Evolutionary conservation across 2,888 invertebrate genomes (phyloP).

Genomic region (Isotomurus palustris): DNA sequence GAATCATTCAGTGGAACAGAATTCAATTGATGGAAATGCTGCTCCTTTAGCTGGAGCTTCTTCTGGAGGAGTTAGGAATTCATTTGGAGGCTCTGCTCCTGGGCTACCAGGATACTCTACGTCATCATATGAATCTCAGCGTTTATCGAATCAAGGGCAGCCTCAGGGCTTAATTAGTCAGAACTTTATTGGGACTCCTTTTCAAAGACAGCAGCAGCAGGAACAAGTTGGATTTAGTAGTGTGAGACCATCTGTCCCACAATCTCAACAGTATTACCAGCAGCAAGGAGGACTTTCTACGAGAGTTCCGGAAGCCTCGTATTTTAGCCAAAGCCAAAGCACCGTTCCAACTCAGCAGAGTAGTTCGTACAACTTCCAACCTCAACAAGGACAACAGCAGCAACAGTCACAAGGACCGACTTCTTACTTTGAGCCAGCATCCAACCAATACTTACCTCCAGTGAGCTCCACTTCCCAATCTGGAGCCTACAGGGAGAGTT

Average conservation of each 20-base stretch:
- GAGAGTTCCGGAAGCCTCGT: not conserved
- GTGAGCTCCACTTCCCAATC: conserved; percentile 1
- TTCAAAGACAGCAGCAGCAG: not conserved
- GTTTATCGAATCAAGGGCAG: conserved; percentile 4
- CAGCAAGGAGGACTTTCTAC: not conserved
- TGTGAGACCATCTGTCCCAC: conserved; percentile 6
- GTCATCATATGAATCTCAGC: conserved; percentile 3
- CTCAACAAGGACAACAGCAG: conserved; percentile 8
- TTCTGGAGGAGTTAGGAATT: conserved; percentile 3
- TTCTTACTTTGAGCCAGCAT: not conserved
- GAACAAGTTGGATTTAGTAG: not conserved
- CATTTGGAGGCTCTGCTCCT: no score
- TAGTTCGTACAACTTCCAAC: not conserved
- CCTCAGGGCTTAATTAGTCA: not conserved
- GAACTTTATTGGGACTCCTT: not conserved
- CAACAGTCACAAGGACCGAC: conserved; percentile 20
- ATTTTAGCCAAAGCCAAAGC: not conserved
- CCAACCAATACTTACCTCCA: conserved; percentile 2
- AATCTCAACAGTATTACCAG: conserved; percentile 4
- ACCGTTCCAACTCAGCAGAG: not conserved
- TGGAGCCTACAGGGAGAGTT: no score
- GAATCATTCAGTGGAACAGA: conserved; percentile 29
- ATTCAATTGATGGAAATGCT: conserved; percentile 15
- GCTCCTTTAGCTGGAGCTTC: not conserved
- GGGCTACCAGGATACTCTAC: no score